phyloP scores from a whole-genome alignment of 2,113 vertebrate genomes.

The Miniopterus natalensis region DNA sequence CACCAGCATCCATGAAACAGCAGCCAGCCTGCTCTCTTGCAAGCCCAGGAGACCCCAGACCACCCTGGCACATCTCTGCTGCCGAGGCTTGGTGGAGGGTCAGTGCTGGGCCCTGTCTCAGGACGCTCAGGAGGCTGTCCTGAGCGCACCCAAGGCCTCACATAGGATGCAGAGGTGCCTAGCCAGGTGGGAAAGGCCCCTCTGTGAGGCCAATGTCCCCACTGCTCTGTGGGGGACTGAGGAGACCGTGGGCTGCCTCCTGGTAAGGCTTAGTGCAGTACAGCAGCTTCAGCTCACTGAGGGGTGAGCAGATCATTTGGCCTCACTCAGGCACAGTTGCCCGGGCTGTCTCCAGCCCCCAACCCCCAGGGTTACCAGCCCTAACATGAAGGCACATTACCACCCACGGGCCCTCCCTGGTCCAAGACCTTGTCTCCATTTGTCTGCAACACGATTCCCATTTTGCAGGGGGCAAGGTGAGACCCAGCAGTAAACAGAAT shows the following conservation, averaged over 20 bases:
- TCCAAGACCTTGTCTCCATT: not conserved
- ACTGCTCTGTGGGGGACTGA: not conserved
- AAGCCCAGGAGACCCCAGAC: not conserved
- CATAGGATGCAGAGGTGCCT: accelerated
- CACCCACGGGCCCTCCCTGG: not conserved
- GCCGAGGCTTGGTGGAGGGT: not conserved
- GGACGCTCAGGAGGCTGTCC: not conserved
- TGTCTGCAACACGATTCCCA: not conserved
- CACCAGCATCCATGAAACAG: not conserved
- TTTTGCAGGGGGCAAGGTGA: not conserved
- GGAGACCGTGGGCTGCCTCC: accelerated
- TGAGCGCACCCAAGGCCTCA: not conserved
- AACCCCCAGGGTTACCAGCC: not conserved
- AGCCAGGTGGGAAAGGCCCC: not conserved
- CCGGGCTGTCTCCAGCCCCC: not conserved
- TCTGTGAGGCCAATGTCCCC: not conserved
- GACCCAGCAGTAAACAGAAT: not conserved
- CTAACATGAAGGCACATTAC: accelerated
- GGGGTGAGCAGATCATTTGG: not conserved
- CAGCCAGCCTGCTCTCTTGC: not conserved
- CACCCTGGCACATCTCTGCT: not conserved
- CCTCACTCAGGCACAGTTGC: not conserved
- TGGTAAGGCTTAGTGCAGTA: not conserved
- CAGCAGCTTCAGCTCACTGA: not conserved
- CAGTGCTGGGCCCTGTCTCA: not conserved